Base-by-base conservation (phyloP, 2,888 invertebrate genomes). In the Priocnemis perturbator region DNA sequence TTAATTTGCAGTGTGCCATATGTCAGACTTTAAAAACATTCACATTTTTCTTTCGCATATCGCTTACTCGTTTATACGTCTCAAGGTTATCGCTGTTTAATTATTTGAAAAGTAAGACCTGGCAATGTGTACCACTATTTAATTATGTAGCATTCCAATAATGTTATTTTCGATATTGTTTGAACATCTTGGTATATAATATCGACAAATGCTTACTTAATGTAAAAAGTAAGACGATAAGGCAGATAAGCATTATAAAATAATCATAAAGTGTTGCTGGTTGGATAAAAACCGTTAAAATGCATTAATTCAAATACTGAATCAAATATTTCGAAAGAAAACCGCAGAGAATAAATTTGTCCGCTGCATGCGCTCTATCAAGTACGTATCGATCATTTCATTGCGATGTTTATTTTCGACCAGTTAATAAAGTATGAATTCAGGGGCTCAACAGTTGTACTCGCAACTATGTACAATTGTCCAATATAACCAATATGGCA, bases 211-310 rank as follows among this genome's bases (percentile, higher is more conserved):
- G 75, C 70, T 71, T 76, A 69, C 76, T 78, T 77, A 82, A 81
- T 77, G 76, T 82, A 79, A 77, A 74, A 60, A 73, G 44, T 69
- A 72, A 72, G 64, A 67, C 73, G 76, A 70, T 79, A 77, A 76
- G 76, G 64, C 67, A 70, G 62, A 77, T 79, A 78, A 80, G 61
- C 69, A 72, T 81, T 82, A 76, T 78, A 71, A 80, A 73, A 69
- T 81, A 80, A 73, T 77, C 65, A 76, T 76, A 78, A 80, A 76
- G 69, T 73, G 76, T 81, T 77, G 74, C 79, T 80, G 75, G 67
- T 79, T 75, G 65, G 72, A 79, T 73, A 77, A 79, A 74, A 37
- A 37, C 37, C 61, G 73, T 71, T 79, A 78, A 76, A 66, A 77
- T 74, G 71, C 65, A 73, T 78, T 78, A 78, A 66, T 75, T 73